Base-by-base conservation (phyloP, 2,113 vertebrate genomes). In the Solea solea region DNA sequence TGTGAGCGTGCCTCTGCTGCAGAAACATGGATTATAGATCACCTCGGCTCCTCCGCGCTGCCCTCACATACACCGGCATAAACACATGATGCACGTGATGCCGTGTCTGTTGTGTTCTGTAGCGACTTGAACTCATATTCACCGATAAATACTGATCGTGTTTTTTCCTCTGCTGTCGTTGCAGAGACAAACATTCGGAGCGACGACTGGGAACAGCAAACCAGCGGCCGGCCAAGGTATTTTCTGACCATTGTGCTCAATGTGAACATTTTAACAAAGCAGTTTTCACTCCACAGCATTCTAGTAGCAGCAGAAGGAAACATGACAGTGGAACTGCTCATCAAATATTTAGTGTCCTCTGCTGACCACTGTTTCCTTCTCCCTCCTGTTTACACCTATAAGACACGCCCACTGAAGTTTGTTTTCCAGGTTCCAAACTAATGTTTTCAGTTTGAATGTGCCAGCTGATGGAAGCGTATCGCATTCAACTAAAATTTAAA, bases 111-210 rank as follows among this genome's bases (percentile, higher is more conserved):
- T 13, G 4, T 48, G 11, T 48, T 48, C 8, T 11, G 4, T 1
- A 48, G 15, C 28, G 11, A 16, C 3, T 11, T 28, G 15, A 7
- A 9, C 14, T 51, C 15, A 16, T 16, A 16, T 51, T 16, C 49
- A 6, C n/a, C 16, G 3, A 8, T 7, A 12, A 54, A 54, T 10
- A 27, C 15, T n/a, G 34, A 58, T 57, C 1, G 12, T 66, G n/a
- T 57, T 48, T 11, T 34, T 72, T 7, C 49, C 28, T 85, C 41
- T 63, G 44, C 61, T 80, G 62, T 64, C 45, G 63, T 88, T 85
- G 54, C 88, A 94, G 93, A 93, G 89, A 90, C 88, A 91, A 91
- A 83, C 86, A 86, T 84, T 91, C 45, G 90, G 86, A 86, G 79
- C 84, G 11, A 72, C 56, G 44, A 83, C 80, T 70, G 92, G 89